These are phyloP conservation scores for Dascillus cervinus DNA, from an alignment of 2,888 invertebrate species.

Conservation along the genomic window DNA sequence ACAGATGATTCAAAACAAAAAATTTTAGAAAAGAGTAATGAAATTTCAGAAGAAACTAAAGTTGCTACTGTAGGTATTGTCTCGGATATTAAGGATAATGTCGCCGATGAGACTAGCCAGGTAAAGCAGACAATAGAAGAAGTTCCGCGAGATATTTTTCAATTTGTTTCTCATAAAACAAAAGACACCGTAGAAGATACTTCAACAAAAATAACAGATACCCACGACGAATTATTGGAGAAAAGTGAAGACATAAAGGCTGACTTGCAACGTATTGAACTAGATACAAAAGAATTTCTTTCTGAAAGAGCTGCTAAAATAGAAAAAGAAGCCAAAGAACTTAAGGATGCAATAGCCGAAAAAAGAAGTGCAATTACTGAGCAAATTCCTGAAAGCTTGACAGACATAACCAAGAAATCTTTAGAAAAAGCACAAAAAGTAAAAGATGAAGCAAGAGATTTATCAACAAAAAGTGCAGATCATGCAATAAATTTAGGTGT, in stretches of 20 bases:
- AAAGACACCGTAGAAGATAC: not conserved
- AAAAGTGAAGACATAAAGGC: constrained; percentile 2
- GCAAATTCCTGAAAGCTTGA: not conserved
- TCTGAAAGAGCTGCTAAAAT: constrained; percentile 9
- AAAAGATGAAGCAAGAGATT: constrained; percentile 5
- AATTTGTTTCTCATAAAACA: too few species aligned
- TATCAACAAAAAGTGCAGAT: constrained; percentile 1
- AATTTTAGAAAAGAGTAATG: constrained; percentile 2
- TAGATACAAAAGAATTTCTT: constrained; percentile 5
- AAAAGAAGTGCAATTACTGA: constrained; percentile 12
- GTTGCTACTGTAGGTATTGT: not conserved
- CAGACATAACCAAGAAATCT: constrained; percentile 1
- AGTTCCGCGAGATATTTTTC: too few species aligned
- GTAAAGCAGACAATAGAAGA: too few species aligned
- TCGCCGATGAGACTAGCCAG: too few species aligned
- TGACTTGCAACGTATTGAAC: constrained; percentile 6
- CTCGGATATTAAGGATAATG: too few species aligned
- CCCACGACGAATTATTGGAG: constrained; percentile 1
- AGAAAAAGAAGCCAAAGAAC: constrained; percentile 19
- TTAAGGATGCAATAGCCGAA: constrained; percentile 14
- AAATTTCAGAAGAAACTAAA: constrained; percentile 2
- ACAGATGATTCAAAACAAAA: not conserved
- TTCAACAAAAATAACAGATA: not conserved
- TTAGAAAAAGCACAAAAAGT: constrained; percentile 4
- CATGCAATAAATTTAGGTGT: constrained; percentile 6